Evolutionary conservation across 2,888 invertebrate species (phyloP).

Genomic region (Trisateles emortualis): DNA sequence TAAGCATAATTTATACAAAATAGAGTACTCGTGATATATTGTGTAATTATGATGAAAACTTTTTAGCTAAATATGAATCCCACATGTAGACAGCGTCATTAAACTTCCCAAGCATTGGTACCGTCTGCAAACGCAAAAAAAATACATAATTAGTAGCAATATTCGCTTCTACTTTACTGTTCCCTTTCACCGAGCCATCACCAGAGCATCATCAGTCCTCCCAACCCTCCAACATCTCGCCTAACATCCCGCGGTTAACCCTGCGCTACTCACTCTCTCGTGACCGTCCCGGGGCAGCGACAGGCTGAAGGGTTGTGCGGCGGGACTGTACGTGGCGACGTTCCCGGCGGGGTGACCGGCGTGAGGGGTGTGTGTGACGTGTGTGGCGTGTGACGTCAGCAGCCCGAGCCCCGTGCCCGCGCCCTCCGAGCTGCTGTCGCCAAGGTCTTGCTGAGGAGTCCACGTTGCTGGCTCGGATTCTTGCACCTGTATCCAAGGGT

Average conservation of each 20-base stretch:
- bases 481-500: constrained; percentile 42
- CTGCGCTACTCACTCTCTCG: constrained; percentile 67
- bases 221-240: constrained; percentile 33
- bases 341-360: background rate
- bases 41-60: background rate
- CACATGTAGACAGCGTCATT: constrained; percentile 12
- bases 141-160: constrained; percentile 2
- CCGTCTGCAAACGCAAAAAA: constrained; percentile 12
- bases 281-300: constrained; percentile 90
- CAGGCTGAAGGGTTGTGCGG: constrained; percentile 90
- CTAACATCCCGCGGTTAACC: constrained; percentile 71
- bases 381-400: constrained; percentile 11
- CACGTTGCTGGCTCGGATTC: constrained; percentile 78
- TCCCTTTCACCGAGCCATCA: constrained; percentile 15
- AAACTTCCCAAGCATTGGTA: constrained; percentile 7
- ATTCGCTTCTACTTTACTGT: background rate
- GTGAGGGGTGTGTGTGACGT: no score
- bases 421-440: constrained; percentile 87
- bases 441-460: constrained; percentile 96
- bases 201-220: constrained; percentile 20
- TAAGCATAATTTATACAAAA: no score
- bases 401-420: constrained; percentile 54
- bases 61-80: constrained; percentile 10
- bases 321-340: constrained; percentile 74
- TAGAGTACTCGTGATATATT: no score